Evolutionary conservation across 1,140 invertebrate species (phyloP), one percentile per base, ranked within the genome.

Genomic region (Melanaphis sacchari): DNA sequence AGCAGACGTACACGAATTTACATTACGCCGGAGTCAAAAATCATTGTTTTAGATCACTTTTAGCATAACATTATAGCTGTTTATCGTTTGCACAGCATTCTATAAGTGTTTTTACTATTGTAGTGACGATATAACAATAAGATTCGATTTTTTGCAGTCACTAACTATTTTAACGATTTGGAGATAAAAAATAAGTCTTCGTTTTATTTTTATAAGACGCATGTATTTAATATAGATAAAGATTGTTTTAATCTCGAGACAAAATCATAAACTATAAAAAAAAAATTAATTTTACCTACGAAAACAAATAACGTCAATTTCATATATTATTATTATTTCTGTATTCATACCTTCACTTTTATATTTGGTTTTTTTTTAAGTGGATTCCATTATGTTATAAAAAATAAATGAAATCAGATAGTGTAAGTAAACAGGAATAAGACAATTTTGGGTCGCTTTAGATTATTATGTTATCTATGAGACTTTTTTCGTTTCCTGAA

Each of bases 1-100:
- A 43, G 43, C 85, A 88, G 41, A 88, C 85, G 41, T 31, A n/a
- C 31, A 36, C 26, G 49, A 49, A 89, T 88, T 49, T 88, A 49
- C 43, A 46, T 31, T 18, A 36, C 31, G 43, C 18, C 22, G 85
- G 21, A 87, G 9, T 87, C 43, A n/a, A 49, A 49, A 89, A 89
- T 89, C 87, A 89, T 89, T 89, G 87, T 89, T 15, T 89, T 89
- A 52, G 87, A 52, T 89, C 87, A 15, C 43, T 89, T 49, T 38
- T 52, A 89, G 87, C 43, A 89, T 89, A 52, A 38, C 46, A 49
- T 49, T 87, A 87, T 22, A 24, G 31, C 46, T 84, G 2, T n/a
- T 9, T 31, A 40, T 21, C 40, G 82, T 18, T 38, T 84, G 82
- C 38, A 84, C 24, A 84, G 36, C 82, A 26, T 84, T 84, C 82